A percentile compares a stretch with the other conserved stretches of the same genome.
These are phyloP conservation scores for Montipora cactus DNA, from an alignment of 64 coral and sea anemone genomes.

Conservation along the genomic window DNA sequence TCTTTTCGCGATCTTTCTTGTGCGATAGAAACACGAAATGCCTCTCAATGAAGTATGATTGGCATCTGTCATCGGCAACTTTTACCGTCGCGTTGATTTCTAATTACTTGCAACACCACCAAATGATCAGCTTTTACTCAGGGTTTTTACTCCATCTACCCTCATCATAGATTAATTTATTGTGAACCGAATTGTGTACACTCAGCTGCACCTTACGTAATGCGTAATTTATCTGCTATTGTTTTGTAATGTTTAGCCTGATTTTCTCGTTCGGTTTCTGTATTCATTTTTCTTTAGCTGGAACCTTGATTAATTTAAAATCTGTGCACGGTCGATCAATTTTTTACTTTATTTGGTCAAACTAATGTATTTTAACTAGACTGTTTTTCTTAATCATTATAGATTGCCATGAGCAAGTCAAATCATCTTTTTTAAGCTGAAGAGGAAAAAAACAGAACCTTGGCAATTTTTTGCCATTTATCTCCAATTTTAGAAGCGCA, in stretches of 20 bases:
- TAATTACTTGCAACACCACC: neutral
- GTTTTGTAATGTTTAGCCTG: slow-evolving; percentile 1
- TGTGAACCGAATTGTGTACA: neutral
- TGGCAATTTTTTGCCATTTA: too few species aligned
- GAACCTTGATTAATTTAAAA: slow-evolving; percentile 27
- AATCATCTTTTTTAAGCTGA: neutral
- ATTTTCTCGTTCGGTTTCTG: slow-evolving; percentile 35
- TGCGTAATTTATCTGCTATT: slow-evolving; percentile 34
- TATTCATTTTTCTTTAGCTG: slow-evolving; percentile 2
- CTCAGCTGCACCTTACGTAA: neutral
- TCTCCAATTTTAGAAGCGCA: too few species aligned
- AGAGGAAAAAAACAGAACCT: neutral
- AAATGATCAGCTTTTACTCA: neutral
- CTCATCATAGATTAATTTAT: slow-evolving; percentile 14
- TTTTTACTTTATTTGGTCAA: neutral
- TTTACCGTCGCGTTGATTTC: too few species aligned
- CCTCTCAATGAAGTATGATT: too few species aligned
- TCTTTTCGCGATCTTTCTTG: too few species aligned
- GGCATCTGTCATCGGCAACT: too few species aligned
- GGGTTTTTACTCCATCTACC: neutral
- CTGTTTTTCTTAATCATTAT: neutral
- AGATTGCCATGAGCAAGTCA: neutral
- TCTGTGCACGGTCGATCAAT: neutral
- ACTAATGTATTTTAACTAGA: too few species aligned
- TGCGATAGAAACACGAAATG: too few species aligned